Conservation (phyloP, 2,113 vertebrate species). For the Poicephalus meyeri region DNA sequence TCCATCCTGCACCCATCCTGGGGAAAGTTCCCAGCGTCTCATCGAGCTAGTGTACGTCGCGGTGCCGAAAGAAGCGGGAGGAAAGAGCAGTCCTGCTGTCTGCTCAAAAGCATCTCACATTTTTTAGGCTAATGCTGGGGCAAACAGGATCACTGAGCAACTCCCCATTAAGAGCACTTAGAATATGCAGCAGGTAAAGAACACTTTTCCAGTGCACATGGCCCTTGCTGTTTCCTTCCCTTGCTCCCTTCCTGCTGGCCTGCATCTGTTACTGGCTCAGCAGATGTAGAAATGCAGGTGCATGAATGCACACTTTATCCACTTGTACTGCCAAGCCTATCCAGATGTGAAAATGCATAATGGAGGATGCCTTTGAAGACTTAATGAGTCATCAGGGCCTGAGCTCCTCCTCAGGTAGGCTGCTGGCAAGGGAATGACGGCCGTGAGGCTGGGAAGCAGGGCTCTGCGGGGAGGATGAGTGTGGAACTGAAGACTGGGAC, state of each 20-base stretch:
- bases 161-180: neutral
- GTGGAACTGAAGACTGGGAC: neutral
- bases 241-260: neutral
- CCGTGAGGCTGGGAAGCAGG: no score
- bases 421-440: neutral
- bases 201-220: neutral
- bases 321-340: neutral
- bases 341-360: neutral
- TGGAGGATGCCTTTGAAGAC: neutral
- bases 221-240: neutral
- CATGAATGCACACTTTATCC: neutral
- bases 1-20: no score
- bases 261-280: neutral
- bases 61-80: no score
- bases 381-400: neutral
- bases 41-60: no score
- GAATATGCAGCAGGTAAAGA: neutral
- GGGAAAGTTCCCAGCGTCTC: no score
- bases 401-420: neutral
- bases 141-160: rapidly evolving
- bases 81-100: neutral
- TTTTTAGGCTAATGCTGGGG: neutral
- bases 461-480: neutral
- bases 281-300: neutral
- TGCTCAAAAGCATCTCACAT: neutral